Conservation (phyloP, 1,140 invertebrate species). For the Geopemphigus sp. region DNA sequence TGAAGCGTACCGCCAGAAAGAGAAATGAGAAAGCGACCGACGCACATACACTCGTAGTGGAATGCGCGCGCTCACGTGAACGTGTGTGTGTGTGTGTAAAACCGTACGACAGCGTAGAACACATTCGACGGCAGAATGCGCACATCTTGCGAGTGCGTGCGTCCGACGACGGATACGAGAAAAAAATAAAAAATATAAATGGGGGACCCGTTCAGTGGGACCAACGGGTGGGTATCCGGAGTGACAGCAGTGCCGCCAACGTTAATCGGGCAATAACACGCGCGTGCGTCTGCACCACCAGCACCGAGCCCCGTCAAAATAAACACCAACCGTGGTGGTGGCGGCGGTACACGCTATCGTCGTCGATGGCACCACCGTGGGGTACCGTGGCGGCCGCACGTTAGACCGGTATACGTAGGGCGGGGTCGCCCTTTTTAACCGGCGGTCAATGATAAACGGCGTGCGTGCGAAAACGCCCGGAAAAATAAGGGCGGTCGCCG, state of each 20-base stretch:
- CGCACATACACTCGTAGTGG: conserved; percentile 25
- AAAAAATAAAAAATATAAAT: conserved; percentile 3
- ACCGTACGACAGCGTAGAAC: background rate
- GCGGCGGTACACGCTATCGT: background rate
- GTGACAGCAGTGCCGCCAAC: conserved; percentile 44
- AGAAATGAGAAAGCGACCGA: conserved; percentile 46
- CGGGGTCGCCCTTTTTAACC: background rate
- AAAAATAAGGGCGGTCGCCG: conserved; percentile 27
- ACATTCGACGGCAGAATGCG: background rate
- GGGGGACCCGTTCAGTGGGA: conserved; percentile 41
- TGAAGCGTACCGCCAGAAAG: conserved; percentile 47
- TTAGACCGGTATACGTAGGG: background rate
- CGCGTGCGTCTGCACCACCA: background rate
- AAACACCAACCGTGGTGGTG: background rate
- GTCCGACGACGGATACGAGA: background rate
- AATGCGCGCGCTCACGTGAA: conserved; percentile 39
- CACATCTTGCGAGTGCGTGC: background rate
- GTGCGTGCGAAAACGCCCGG: conserved; percentile 44
- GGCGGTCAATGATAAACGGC: conserved; percentile 29
- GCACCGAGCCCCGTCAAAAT: conserved; percentile 26
- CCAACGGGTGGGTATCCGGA: conserved; percentile 43
- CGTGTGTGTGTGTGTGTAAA: background rate
- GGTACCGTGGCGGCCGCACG: background rate
- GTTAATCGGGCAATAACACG: background rate
- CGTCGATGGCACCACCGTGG: background rate